These are phyloP conservation scores for Cryptus viduatorius DNA, from an alignment of 2,888 invertebrate genomes.

Conservation along the genomic window DNA sequence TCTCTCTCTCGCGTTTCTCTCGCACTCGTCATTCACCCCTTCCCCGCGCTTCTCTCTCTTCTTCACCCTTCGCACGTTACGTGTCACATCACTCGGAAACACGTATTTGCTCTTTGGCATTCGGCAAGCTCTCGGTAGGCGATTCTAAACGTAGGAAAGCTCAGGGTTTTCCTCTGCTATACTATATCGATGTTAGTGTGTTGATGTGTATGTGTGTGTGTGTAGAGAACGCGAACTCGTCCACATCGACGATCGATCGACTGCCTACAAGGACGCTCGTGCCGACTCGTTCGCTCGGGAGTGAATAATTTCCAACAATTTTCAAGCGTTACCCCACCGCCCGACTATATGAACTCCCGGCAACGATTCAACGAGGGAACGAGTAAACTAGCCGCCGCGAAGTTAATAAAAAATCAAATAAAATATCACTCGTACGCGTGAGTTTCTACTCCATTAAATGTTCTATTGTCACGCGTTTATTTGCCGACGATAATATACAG, in stretches of 20 bases:
- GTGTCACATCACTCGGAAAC: constrained; percentile 76
- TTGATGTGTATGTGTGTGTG: constrained; percentile 12
- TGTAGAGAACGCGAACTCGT: constrained; percentile 47
- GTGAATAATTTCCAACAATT: constrained; percentile 65
- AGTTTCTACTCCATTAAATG: too few species aligned
- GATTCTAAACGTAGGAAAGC: constrained; percentile 52
- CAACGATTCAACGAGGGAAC: neutral
- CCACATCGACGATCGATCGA: constrained; percentile 63
- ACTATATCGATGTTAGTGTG: constrained; percentile 34
- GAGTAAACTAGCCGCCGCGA: constrained; percentile 1
- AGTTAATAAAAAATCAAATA: neutral
- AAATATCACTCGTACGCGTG: too few species aligned
- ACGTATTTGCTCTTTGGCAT: constrained; percentile 80
- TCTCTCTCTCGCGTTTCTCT: constrained; percentile 35
- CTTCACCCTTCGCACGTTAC: constrained; percentile 61
- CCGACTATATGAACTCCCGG: constrained; percentile 21
- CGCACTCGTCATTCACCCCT: constrained; percentile 31
- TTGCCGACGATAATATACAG: too few species aligned
- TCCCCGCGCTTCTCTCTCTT: neutral
- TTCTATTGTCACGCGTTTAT: too few species aligned
- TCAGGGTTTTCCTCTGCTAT: neutral
- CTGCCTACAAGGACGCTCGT: constrained; percentile 51
- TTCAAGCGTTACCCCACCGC: constrained; percentile 31
- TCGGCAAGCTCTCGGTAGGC: constrained; percentile 67
- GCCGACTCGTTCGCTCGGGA: constrained; percentile 28